Conservation (phyloP, 2,888 invertebrate species). For the Agonopterix subpropinquella region DNA sequence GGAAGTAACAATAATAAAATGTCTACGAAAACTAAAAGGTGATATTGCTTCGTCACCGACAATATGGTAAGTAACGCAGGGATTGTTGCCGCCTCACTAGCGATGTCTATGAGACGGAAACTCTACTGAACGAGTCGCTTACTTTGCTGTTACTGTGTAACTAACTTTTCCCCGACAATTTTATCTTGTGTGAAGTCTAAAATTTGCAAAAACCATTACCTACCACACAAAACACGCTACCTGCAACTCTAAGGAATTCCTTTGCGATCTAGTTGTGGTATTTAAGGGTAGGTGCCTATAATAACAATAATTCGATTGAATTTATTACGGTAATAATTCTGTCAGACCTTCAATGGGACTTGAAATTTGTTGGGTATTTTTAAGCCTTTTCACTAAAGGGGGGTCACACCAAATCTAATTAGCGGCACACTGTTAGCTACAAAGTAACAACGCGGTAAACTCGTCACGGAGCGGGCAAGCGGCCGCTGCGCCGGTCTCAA, state of each 20-base stretch:
- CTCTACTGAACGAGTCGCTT: not conserved
- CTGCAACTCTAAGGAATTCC: no score
- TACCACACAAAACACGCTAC: no score
- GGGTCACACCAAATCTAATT: not conserved
- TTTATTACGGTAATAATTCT: no score
- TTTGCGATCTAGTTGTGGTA: no score
- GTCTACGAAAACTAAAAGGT: constrained; percentile 3
- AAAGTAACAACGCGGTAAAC: constrained; percentile 1
- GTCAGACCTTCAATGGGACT: no score
- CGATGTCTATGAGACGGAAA: not conserved
- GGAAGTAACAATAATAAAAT: no score
- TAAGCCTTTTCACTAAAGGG: not conserved
- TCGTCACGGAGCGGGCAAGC: constrained; percentile 40
- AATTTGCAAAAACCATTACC: no score
- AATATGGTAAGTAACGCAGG: constrained; percentile 44
- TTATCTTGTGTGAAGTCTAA: no score
- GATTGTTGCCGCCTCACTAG: constrained; percentile 11
- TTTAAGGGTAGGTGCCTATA: no score
- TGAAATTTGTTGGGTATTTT: not conserved
- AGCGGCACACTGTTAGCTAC: not conserved
- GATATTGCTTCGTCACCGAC: constrained; percentile 45
- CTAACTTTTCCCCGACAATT: not conserved
- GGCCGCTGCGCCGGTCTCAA: constrained; percentile 29
- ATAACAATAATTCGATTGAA: no score
- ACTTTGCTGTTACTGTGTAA: constrained; percentile 3